These are phyloP conservation scores for Callosobruchus maculatus DNA, from an alignment of 2,888 invertebrate species.

Conservation along the genomic window DNA sequence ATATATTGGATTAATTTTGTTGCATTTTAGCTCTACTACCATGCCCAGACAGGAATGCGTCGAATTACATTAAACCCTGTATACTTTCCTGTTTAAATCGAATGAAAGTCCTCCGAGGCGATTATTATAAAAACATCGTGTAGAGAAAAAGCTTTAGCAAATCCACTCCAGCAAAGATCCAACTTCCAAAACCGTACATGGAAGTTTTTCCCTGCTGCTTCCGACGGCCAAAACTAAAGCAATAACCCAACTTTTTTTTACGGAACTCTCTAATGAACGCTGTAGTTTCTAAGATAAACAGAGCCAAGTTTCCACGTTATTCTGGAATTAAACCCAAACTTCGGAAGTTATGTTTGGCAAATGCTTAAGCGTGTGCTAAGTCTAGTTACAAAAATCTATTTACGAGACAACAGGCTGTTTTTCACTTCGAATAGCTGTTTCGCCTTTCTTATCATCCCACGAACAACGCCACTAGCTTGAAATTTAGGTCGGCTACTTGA, in stretches of 20 bases:
- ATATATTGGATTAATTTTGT: no score
- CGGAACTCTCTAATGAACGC: neutral
- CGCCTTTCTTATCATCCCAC: no score
- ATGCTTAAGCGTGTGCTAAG: neutral
- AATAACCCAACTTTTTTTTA: neutral
- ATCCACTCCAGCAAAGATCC: neutral
- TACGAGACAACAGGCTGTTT: neutral
- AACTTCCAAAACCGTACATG: neutral
- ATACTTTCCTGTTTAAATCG: no score
- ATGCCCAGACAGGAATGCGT: no score
- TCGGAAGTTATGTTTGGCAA: neutral
- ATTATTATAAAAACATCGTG: neutral
- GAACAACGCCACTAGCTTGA: no score
- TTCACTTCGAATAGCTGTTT: neutral
- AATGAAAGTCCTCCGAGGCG: neutral
- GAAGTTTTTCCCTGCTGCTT: neutral
- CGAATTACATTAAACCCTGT: no score
- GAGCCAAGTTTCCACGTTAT: neutral
- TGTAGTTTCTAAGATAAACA: neutral
- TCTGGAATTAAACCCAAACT: neutral
- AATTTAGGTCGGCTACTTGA: no score
- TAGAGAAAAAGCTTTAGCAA: neutral
- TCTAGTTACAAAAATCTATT: neutral
- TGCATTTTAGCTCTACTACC: no score
- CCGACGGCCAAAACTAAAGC: neutral